Conservation (phyloP, 2,888 invertebrate genomes). For the Automeris io region DNA sequence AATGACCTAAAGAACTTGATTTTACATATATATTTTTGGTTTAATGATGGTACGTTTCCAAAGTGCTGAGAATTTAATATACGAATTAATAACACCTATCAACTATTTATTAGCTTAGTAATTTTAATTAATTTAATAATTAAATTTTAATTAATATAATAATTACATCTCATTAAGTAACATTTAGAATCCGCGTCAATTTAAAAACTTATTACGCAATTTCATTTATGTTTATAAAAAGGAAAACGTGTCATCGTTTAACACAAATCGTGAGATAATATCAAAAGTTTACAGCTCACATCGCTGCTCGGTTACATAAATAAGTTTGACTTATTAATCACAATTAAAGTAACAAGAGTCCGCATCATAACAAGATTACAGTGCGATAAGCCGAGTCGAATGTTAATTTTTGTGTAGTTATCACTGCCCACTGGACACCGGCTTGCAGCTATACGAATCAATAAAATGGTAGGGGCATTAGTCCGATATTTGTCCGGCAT, state of each 20-base stretch:
- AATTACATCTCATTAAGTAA: too few species aligned
- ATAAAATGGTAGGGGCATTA: conserved; percentile 18
- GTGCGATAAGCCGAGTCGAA: not conserved
- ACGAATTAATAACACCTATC: too few species aligned
- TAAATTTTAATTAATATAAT: too few species aligned
- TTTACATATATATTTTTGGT: too few species aligned
- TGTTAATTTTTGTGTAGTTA: conserved; percentile 4
- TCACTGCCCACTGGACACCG: too few species aligned
- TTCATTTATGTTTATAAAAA: not conserved
- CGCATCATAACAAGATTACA: conserved; percentile 1
- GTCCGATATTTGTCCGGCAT: conserved; percentile 19
- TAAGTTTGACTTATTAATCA: not conserved
- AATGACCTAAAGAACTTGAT: too few species aligned
- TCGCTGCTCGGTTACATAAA: conserved; percentile 1
- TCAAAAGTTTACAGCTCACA: conserved; percentile 1
- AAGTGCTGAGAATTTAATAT: too few species aligned
- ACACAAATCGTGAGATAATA: not conserved
- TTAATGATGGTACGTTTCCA: too few species aligned
- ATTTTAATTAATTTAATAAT: too few species aligned
- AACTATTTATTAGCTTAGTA: too few species aligned
- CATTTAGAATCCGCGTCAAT: not conserved
- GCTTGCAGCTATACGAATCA: conserved; percentile 4
- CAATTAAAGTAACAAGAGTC: not conserved
- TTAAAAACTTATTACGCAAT: not conserved
- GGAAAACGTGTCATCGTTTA: conserved; percentile 1